Base-by-base conservation (phyloP, 1,140 invertebrate genomes). In the Drosophila bocqueti region DNA sequence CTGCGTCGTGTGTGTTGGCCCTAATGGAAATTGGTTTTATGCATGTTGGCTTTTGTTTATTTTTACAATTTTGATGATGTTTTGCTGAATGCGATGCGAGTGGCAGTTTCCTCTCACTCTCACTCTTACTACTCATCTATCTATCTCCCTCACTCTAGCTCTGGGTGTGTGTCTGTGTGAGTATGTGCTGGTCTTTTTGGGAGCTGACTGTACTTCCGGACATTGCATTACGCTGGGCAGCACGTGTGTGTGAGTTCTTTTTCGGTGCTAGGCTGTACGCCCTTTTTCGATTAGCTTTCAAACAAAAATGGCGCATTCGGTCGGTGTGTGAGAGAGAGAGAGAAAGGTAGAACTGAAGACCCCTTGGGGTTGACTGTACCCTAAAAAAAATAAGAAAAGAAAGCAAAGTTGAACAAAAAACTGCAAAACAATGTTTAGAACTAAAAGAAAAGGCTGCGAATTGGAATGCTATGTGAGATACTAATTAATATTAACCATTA, bases 61-160 rank as follows among this genome's bases (percentile, higher is more conserved):
- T 90, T 90, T 90, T 90, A 90, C 86, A 91, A 91, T 90, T 90
- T 90, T 90, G 86, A 84, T 90, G 86, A 90, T 89, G 86, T 90
- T 90, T 89, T 90, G 81, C 78, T 85, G 79, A 90, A 90, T 90
- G 85, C 81, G 81, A 90, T 90, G 85, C 85, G 81, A 85, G 67
- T 83, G 80, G 79, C 83, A 86, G 75, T 76, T 66, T 46, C 77
- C 69, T 64, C 64, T 72, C 63, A 64, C 65, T 81, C 55, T 60
- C 21, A 54, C 74, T 47, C 40, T 34, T 45, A 13, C 45, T 40
- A 29, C 31, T 50, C 26, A 29, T 45, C 50, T 55, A 16, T 46
- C 36, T 29, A 13, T 13, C 34, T 13, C 9, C 38, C 55, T 34
- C 34, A 2, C 34, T 24, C n/a, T 26, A 42, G 24, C 18, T 31